A percentile compares a stretch with the other conserved stretches of the same genome.
Evolutionary conservation across 2,113 vertebrate species (phyloP).

Genomic region (Syngnathus floridae): DNA sequence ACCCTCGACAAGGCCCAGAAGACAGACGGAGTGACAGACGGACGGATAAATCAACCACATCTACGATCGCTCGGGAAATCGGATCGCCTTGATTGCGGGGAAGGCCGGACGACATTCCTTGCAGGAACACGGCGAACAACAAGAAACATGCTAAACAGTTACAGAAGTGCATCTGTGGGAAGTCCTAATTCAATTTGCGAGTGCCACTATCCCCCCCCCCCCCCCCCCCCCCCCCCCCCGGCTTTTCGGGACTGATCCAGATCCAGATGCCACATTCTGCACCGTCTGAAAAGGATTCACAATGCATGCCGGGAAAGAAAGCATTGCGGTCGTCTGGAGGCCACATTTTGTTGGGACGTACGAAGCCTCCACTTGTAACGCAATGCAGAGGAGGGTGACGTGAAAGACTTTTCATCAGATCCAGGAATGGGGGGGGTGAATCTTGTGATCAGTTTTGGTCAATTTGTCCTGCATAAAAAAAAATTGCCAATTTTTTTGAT

Average conservation of each 20-base stretch:
- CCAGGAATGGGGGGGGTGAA: neutral
- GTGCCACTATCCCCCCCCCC: neutral
- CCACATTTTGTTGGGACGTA: neutral
- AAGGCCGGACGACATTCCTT: neutral
- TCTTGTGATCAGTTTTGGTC: too few relatives aligned
- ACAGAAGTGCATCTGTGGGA: neutral
- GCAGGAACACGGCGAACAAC: neutral
- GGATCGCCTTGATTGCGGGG: neutral
- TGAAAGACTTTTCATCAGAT: neutral
- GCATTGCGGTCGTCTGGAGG: neutral
- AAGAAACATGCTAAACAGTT: slow-evolving; percentile 1
- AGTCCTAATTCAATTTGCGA: neutral
- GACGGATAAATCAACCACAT: neutral
- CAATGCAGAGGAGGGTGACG: neutral
- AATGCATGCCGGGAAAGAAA: neutral
- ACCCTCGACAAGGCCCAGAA: neutral
- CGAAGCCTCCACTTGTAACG: neutral
- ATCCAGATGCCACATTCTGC: neutral
- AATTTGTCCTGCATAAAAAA: too few relatives aligned
- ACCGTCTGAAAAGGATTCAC: slow-evolving; percentile 1
- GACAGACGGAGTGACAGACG: neutral
- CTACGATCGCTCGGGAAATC: neutral
- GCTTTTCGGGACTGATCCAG: neutral
- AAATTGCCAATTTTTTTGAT: neutral
- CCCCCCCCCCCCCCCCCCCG: neutral